A percentile compares a stretch with the other conserved stretches of the same genome.
Evolutionary conservation across 2,113 vertebrate genomes (phyloP).

Genomic region (Bombycilla garrulus): DNA sequence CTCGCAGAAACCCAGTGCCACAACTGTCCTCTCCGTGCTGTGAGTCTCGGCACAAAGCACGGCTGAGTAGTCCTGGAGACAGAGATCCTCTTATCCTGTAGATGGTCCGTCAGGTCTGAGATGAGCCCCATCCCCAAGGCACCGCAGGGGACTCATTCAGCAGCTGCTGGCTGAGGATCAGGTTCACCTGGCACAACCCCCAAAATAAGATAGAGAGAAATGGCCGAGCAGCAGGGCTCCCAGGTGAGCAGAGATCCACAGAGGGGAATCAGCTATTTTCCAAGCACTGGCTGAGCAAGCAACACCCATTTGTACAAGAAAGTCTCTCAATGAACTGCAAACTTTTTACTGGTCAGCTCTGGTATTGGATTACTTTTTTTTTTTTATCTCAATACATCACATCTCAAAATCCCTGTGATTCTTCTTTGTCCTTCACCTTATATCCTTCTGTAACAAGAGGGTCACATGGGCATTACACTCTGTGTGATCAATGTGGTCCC

Average conservation of each 20-base stretch:
- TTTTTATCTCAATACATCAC: fast-evolving
- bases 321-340: background rate
- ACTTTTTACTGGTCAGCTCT: background rate
- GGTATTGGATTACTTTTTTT: background rate
- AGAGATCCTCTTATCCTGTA: background rate
- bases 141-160: background rate
- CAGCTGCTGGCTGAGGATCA: background rate
- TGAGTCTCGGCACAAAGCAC: background rate
- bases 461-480: background rate
- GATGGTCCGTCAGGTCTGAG: background rate
- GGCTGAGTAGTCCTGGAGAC: background rate
- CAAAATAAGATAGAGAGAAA: background rate
- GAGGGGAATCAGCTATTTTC: background rate
- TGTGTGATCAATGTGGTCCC: background rate
- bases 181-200: background rate
- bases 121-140: background rate
- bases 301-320: background rate
- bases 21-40: background rate
- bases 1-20: background rate
- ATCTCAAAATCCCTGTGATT: background rate
- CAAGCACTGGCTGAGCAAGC: background rate
- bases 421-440: background rate
- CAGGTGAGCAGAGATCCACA: background rate
- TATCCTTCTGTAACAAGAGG: background rate
- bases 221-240: background rate